Base-by-base conservation (phyloP, 2,797 vertebrate species). In the Serranus cabrilla region DNA sequence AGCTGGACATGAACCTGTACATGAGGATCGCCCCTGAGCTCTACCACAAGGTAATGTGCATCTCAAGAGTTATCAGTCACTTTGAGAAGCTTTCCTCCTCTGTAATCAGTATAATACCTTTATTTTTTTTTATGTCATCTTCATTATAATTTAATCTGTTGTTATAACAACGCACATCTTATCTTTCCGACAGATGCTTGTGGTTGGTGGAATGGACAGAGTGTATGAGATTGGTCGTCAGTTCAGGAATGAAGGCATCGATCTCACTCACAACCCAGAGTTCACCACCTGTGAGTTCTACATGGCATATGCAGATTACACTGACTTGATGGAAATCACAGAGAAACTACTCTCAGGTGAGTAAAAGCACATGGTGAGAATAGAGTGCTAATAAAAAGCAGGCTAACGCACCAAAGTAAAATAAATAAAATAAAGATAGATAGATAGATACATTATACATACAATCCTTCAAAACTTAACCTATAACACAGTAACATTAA, bases 241-340 rank as follows among this genome's bases (percentile, higher is more conserved):
- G 91, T 99, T 99, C 92, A 95, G 98, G 84, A 99, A 99, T 7
- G 98, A 99, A 92, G 98, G 98, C 75, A 99, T 99, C 4, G 98
- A 99, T 93, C 94, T 99, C 56, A 99, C 98, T 49, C 98, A 99
- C 81, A 99, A 99, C 87, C 98, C 98, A 12, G 98, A 99, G 90
- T 99, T 99, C 90, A 99, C 98, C 74, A 99, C 98, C 61, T 99
- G 98, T 87, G 98, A 99, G 76, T 99, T 99, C 90, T 99, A 99
- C 72, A 99, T 99, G 98, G 98, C 98, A 2, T 99, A 99, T 23
- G 98, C 98, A 0, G 98, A 99, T 90, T 99, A 99, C 89, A 52
- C 96, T 0, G 98, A 99, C 87, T 83, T 99, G 91, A 99, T 99
- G 96, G 97, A 99, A 7, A 97, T 99, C 88, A 99, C 98, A 0